Base-by-base conservation (phyloP, 1,140 invertebrate species). In the Dendrolimus kikuchii region DNA sequence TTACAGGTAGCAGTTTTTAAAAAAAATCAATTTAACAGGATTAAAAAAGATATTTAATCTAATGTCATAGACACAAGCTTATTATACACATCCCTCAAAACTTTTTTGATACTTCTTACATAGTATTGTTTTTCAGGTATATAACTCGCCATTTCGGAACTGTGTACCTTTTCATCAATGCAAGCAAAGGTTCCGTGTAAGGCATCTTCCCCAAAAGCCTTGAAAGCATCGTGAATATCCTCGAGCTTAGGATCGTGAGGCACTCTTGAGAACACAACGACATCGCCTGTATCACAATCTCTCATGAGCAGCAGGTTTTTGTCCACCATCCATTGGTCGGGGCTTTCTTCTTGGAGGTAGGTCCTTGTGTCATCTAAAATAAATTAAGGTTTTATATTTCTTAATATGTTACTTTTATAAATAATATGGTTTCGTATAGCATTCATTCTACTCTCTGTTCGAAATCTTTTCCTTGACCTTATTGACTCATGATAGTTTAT, bases 321-420 rank as follows among this genome's bases (percentile, higher is more conserved):
- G 8, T 51, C 39, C 7, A 69, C 59, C 38, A 58, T 41, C 69
- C 69, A 72, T 48, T 72, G 69, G 38, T 69, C 62, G 4, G 66
- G 51, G 39, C 45, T 59, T 38, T 71, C 63, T 8, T 56, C 50
- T 8, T 44, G 43, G 2, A 59, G 41, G 5, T 38, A 39, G 4
- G 50, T 42, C 8, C 42, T 52, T 6, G 7, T 55, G n/a, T 53
- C 45, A 5, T 43, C 61, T 61, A 55, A 10, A 65, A 62, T 7
- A 48, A 53, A 38, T 50, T 36, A 42, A 7, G 8, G 38, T 9
- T 23, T 23, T 23, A 23, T 23, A 23, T 23, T 23, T 23, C 23
- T 23, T 23, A 23, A 23, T 23, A 23, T 3, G 1, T 23, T 23
- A 23, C 23, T 2, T 23, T 23, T 23, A 23, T 23, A 23, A 23